These are phyloP conservation scores for Strongylocentrotus purpuratus DNA, from an alignment of 35 echinoderm and acorn worm species.

Conservation along the genomic window DNA sequence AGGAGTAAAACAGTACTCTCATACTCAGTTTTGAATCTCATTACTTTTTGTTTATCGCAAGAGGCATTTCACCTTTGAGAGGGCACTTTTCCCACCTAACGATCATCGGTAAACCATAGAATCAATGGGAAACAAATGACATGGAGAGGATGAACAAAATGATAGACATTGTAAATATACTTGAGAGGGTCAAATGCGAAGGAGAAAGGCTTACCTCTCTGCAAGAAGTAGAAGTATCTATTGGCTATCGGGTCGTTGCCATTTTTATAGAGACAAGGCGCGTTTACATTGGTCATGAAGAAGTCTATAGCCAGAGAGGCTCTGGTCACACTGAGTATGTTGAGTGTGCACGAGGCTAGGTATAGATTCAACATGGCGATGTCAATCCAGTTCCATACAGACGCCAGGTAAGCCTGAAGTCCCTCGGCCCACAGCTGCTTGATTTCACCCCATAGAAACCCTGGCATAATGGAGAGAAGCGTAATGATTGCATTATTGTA, in stretches of 20 bases:
- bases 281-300: constrained; percentile 35
- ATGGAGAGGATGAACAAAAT: no score
- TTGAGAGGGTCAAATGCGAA: background rate
- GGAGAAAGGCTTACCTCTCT: constrained; percentile 48
- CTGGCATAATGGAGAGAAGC: constrained; percentile 44
- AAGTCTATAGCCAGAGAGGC: constrained; percentile 51
- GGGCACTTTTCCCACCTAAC: no score
- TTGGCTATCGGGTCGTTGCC: background rate
- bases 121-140: no score
- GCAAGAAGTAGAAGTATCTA: constrained; percentile 63
- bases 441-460: constrained; percentile 92
- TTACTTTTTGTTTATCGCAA: no score
- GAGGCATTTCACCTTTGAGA: no score
- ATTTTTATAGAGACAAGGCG: constrained; percentile 23
- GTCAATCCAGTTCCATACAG: constrained; percentile 93
- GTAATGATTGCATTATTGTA: background rate
- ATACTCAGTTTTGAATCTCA: background rate
- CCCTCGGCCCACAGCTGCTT: constrained; percentile 96
- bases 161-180: no score
- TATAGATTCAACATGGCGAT: constrained; percentile 98
- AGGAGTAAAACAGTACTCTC: background rate
- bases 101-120: no score
- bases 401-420: constrained; percentile 69
- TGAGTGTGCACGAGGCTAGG: constrained; percentile 66
- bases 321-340: constrained; percentile 47